These are phyloP conservation scores for Phycodurus eques DNA, from an alignment of 2,113 vertebrate genomes.

Conservation along the genomic window DNA sequence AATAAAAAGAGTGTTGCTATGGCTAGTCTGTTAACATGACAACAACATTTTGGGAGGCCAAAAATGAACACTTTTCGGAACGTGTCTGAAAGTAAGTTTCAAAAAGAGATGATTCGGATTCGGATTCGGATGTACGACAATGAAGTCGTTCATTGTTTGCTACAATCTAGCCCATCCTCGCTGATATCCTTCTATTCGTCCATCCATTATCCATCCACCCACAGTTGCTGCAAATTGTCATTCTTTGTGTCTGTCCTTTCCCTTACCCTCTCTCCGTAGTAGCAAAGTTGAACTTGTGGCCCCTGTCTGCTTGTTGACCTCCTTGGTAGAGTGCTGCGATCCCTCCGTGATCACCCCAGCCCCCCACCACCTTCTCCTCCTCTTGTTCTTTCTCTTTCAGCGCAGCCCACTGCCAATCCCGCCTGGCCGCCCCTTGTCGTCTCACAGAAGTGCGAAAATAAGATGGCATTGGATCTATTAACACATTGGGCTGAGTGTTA, in stretches of 20 bases:
- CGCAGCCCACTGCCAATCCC: conserved; percentile 73
- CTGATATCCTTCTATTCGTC: too few relatives aligned
- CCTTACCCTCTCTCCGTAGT: conserved; percentile 1
- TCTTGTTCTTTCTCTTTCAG: conserved; percentile 61
- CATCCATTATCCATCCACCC: not conserved
- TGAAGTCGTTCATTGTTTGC: too few relatives aligned
- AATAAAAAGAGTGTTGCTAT: too few relatives aligned
- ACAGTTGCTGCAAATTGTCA: not conserved
- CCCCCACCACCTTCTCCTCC: conserved; percentile 12
- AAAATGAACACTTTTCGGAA: too few relatives aligned
- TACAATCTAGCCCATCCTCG: too few relatives aligned
- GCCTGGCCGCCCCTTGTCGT: conserved; percentile 78
- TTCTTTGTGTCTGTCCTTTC: conserved; percentile 12
- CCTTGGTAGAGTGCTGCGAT: conserved; percentile 65
- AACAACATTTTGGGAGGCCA: too few relatives aligned
- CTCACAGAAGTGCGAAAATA: conserved; percentile 85
- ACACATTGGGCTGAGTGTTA: conserved; percentile 81
- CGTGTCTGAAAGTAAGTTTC: too few relatives aligned
- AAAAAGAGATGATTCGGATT: too few relatives aligned
- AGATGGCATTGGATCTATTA: conserved; percentile 87
- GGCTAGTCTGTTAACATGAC: too few relatives aligned
- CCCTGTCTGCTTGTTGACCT: conserved; percentile 79
- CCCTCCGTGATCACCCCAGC: conserved; percentile 29
- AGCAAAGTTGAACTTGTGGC: conserved; percentile 78
- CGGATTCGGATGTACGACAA: too few relatives aligned